A percentile compares a stretch with the other conserved stretches of the same genome.
phyloP scores from a whole-genome alignment of 2,113 vertebrate species.

The Epinephelus moara region DNA sequence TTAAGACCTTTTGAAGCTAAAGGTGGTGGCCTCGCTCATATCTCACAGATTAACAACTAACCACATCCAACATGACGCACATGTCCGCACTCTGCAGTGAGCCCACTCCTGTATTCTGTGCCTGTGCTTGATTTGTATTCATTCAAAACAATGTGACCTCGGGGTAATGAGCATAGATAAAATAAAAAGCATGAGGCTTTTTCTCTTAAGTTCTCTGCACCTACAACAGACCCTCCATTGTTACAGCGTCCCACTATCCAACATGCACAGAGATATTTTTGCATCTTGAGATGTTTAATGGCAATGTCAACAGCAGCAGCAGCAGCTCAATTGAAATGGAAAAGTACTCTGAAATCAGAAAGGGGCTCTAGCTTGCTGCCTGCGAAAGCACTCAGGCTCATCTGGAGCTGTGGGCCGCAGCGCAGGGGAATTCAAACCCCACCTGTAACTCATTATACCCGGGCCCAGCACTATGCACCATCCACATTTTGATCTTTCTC shows the following conservation, averaged over 20 bases:
- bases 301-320: constrained; percentile 61
- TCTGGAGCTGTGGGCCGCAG: constrained; percentile 73
- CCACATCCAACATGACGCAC: constrained; percentile 71
- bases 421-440: constrained; percentile 69
- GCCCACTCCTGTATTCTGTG: constrained; percentile 19
- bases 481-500: constrained; percentile 79
- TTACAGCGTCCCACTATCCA: constrained; percentile 15
- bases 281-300: constrained; percentile 71
- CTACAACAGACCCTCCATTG: constrained; percentile 46
- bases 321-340: constrained; percentile 72
- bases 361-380: constrained; percentile 57
- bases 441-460: constrained; percentile 82
- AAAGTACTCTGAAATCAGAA: constrained; percentile 75
- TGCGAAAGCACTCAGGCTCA: constrained; percentile 78
- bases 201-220: neutral
- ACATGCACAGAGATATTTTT: constrained; percentile 46
- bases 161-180: neutral
- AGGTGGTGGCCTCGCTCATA: constrained; percentile 68
- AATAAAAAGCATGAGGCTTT: constrained; percentile 1
- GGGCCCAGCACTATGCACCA: constrained; percentile 59
- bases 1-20: constrained; percentile 65
- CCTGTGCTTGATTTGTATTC: constrained; percentile 32
- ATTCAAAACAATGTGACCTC: constrained; percentile 18
- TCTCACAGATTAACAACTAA: constrained; percentile 72
- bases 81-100: constrained; percentile 49